Evolutionary conservation across 2,888 invertebrate genomes (phyloP), one percentile per base, ranked within the genome.

Genomic region (Nymphalis urticae): DNA sequence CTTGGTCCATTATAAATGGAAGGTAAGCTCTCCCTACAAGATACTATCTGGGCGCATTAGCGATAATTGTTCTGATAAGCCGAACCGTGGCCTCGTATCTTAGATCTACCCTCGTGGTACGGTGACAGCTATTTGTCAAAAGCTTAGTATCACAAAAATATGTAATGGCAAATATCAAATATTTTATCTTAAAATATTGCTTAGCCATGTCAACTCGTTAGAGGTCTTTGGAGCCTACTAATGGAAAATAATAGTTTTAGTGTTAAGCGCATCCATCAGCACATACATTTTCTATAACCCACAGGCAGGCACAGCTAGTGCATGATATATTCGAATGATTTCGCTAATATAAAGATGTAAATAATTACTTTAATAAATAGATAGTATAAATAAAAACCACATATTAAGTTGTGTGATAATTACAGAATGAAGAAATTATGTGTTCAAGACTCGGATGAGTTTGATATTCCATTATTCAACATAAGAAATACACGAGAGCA

Each of bases 21-120:
- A 67, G 62, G 56, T 60, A 60, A 61, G 21, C 65, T 65, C 69
- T 42, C 67, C 62, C 62, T 19, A 54, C n/a, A 59, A 81, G 87
- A 88, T 88, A 72, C 58, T 86, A 90, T 89, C 89, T 75, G 61
- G n/a, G 13, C 73, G 81, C 85, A 90, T 90, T 90, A 90, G 86
- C 77, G 85, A 80, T 86, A 83, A 88, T 87, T 82, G 80, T 69
- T 53, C 51, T 70, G 86, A 87, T 86, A 84, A 72, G 42, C 42
- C 13, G 63, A 71, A 60, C 73, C 36, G 32, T 64, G 59, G 62
- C 78, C 76, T 10, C 81, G 76, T 85, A 86, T 86, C 79, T 79
- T 69, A 74, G 74, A 89, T 89, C 89, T 88, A 83, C 88, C 88
- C 87, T 79, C 67, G 56, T 58, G 62, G 50, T 27, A 65, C 60